Percentiles rank a stretch among this genome's conserved stretches.
These are phyloP conservation scores for Stomatorhinus ivindoensis DNA, from an alignment of 2,113 vertebrate species.

Conservation along the genomic window DNA sequence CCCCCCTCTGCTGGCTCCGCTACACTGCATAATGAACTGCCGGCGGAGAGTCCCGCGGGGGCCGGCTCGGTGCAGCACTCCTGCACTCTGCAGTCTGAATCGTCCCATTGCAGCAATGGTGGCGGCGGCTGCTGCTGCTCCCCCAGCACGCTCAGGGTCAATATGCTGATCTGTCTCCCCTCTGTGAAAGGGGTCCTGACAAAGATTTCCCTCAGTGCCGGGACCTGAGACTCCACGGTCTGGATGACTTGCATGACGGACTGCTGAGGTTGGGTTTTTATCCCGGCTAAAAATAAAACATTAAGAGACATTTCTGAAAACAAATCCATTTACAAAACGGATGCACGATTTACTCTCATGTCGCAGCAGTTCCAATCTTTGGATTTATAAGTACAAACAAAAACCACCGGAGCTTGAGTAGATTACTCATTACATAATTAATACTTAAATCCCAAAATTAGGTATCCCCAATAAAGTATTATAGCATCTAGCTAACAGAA, in stretches of 20 bases:
- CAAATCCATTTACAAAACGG: conserved; percentile 6
- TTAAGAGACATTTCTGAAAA: conserved; percentile 8
- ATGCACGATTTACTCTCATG: neutral
- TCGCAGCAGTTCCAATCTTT: neutral
- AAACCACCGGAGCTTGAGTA: neutral
- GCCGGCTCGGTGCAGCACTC: conserved; percentile 31
- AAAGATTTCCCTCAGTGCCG: conserved; percentile 33
- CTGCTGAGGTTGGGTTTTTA: neutral
- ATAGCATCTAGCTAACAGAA: neutral
- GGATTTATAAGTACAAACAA: neutral
- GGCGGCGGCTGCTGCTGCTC: conserved; percentile 46
- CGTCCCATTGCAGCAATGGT: conserved; percentile 38
- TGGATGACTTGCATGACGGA: conserved; percentile 43
- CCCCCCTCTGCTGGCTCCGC: conserved; percentile 52
- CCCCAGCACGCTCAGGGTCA: conserved; percentile 17
- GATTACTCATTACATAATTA: neutral
- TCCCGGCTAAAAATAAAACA: neutral
- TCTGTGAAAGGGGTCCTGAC: conserved; percentile 38
- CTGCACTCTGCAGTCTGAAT: conserved; percentile 24
- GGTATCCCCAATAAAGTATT: neutral
- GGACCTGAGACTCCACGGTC: conserved; percentile 33
- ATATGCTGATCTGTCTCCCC: conserved; percentile 23
- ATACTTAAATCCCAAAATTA: neutral
- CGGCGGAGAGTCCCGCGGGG: conserved; percentile 12
- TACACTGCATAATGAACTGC: conserved; percentile 67